phyloP scores from a whole-genome alignment of 2,113 vertebrate genomes.

The Cairina moschata region DNA sequence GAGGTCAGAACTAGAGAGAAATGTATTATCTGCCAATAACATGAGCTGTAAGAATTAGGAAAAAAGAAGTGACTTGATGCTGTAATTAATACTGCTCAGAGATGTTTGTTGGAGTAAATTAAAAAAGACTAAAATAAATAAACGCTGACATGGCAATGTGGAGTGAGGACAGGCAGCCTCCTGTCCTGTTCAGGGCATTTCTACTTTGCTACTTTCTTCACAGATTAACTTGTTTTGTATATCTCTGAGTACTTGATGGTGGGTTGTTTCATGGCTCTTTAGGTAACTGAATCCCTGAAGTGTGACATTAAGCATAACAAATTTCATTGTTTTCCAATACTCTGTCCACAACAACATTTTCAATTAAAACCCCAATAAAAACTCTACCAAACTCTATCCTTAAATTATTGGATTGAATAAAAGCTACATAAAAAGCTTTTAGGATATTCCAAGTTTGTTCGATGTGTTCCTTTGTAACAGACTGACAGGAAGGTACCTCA shows the following conservation, averaged over 20 bases:
- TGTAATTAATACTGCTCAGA: background rate
- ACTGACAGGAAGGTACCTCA: too few relatives aligned
- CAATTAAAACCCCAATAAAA: background rate
- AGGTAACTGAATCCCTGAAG: background rate
- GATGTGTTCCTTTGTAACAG: background rate
- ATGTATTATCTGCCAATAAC: background rate
- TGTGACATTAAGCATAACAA: background rate
- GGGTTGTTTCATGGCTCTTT: background rate
- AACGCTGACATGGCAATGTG: background rate
- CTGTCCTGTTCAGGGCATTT: background rate
- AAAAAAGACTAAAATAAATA: background rate
- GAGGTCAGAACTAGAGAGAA: background rate
- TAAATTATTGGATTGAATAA: background rate
- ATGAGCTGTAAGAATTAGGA: background rate
- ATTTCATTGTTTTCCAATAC: background rate
- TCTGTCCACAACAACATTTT: background rate
- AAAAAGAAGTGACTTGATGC: background rate
- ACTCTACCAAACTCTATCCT: background rate
- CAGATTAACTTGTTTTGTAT: background rate
- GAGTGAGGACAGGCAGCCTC: background rate
- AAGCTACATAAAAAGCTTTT: background rate
- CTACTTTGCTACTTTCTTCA: background rate
- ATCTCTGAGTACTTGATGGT: background rate
- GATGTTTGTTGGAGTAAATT: background rate
- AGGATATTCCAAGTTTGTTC: background rate